phyloP scores from a whole-genome alignment of 2,113 vertebrate genomes.

The Oreamnos americanus region DNA sequence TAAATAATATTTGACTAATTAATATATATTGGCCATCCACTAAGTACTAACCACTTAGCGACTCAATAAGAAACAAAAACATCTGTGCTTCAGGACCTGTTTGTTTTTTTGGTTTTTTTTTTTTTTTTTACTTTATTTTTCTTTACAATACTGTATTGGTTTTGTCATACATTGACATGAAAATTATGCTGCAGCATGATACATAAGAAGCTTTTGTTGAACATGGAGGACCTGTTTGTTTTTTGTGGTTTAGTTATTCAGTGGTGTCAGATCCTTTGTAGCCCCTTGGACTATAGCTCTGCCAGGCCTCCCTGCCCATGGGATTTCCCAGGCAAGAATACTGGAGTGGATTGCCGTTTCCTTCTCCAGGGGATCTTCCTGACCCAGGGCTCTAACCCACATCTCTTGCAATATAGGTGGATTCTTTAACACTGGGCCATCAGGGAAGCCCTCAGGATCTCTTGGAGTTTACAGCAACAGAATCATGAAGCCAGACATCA shows the following conservation, averaged over 20 bases:
- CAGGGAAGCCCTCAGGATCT: background rate
- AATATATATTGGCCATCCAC: rapidly evolving
- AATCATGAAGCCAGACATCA: rapidly evolving
- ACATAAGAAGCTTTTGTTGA: too few relatives aligned
- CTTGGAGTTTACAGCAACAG: too few relatives aligned
- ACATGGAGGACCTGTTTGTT: background rate
- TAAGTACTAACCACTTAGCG: rapidly evolving
- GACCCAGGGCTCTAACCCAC: background rate
- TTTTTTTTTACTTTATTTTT: too few relatives aligned
- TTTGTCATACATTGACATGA: too few relatives aligned
- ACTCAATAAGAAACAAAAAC: too few relatives aligned
- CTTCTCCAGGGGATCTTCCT: background rate
- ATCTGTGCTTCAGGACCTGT: rapidly evolving
- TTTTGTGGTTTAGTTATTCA: background rate
- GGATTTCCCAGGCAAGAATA: background rate
- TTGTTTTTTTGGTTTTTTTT: background rate
- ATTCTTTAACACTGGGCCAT: background rate
- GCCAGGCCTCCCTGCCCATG: background rate
- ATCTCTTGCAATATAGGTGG: background rate
- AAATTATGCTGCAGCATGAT: too few relatives aligned
- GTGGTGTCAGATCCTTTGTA: background rate
- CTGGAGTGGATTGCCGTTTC: background rate
- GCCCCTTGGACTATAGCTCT: background rate
- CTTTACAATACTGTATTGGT: too few relatives aligned
- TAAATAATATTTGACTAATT: background rate